Evolutionary conservation across 2,113 vertebrate genomes (phyloP), one percentile per base, ranked within the genome.

Genomic region (Lasiurus borealis): DNA sequence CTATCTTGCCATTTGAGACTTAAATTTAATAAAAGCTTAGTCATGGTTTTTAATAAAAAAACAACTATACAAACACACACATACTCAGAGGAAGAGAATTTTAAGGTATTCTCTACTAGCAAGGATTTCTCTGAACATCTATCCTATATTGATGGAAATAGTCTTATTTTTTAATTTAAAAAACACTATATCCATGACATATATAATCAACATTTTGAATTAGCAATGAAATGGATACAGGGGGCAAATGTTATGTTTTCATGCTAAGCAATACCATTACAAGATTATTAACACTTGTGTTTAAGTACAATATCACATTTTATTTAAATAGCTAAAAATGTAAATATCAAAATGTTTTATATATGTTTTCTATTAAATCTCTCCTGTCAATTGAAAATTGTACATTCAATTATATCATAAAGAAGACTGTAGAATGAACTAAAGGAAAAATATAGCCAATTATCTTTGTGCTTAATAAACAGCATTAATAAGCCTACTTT

Each of bases 381-480:
- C 13, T 84, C 80, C 54, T 23, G 29, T 19, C 82, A 82, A 57
- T 34, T 72, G 64, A 95, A 83, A 52, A 4, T 71, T 46, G 13
- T 72, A 31, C 10, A 52, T 50, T 19, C 27, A 90, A 92, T 85
- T 66, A 92, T 84, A 50, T 87, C 5, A 15, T 83, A 68, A 76
- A 62, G 15, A 94, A 71, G n/a, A 90, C 36, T 11, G 10, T 66
- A 84, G 66, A 64, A 95, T 54, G 8, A 96, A 82, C 69, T 94
- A 72, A 50, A 62, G 57, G 23, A 94, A 82, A 95, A 93, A 95
- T 84, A 83, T 50, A 97, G 57, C 68, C 29, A 92, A 90, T 80
- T 72, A 31, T 3, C 59, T 40, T 0, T 90, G n/a, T 94, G 12
- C 29, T 62, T 54, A 90, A 46, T 83, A 34, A 68, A 68, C 27